Conservation (phyloP, 2,113 vertebrate species). For the Xenopus tropicalis region UCB_Xtro_10.0 CM004447.2:123963501-123964000, state of each 20-base stretch:
- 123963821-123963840: constrained; percentile 8
- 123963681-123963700: neutral
- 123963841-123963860: constrained; percentile 21
- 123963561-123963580: too few species aligned
- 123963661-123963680: neutral
- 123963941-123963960: constrained; percentile 18
- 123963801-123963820: constrained; percentile 18
- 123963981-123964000: constrained; percentile 21
- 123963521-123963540: too few species aligned
- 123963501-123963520: too few species aligned
- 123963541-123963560: too few species aligned
- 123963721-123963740: constrained; percentile 17
- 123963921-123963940: constrained; percentile 44
- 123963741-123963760: constrained; percentile 23
- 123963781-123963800: constrained; percentile 16
- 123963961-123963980: constrained; percentile 10
- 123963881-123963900: constrained; percentile 37
- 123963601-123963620: too few species aligned
- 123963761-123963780: constrained; percentile 20
- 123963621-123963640: neutral
- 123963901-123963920: constrained; percentile 36
- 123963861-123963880: neutral
- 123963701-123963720: constrained; percentile 7
- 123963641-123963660: neutral
- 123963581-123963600: too few species aligned